Base-by-base conservation (phyloP, 2,113 vertebrate species). In the Tympanuchus pallidicinctus region DNA sequence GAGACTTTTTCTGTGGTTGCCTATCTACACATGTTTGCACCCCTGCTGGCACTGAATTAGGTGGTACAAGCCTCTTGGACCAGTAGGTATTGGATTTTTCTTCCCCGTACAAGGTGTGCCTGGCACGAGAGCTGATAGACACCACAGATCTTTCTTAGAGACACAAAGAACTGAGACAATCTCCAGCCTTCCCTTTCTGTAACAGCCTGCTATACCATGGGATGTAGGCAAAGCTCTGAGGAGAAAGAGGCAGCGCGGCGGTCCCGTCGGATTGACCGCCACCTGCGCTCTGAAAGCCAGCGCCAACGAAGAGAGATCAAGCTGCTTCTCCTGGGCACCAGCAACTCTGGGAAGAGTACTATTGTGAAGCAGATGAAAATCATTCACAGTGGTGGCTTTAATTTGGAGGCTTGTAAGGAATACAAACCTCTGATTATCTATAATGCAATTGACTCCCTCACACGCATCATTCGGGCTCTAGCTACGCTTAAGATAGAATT, bases 311-410 rank as follows among this genome's bases (percentile, higher is more conserved):
- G 99, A 1, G 99, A 99, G 97, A 99, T 99, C 86, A 99, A 99
- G 93, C 98, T 99, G 25, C 97, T 99, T 59, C 98, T 99, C 86
- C 97, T 99, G 66, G 99, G 99, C 67, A 99, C 99, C 96, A 99
- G 99, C 98, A 99, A 99, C 97, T 99, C 99, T 1, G 99, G 99
- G 92, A 99, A 99, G 97, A 99, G 99, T 87, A 99, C 99, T 90
- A 99, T 99, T 1, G 99, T 99, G 84, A 99, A 99, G 95, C 99
- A 99, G 97, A 99, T 99, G 99, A 99, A 99, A 97, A 99, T 99
- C 92, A 99, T 99, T 91, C 99, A 99, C 95, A 99, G 99, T 0
- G 99, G 99, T 1, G 99, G 99, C 85, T 99, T 99, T 95, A 99
- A 99, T 95, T 96, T 99, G 88, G 99, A 99, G 70, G 99, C 99